phyloP scores from a whole-genome alignment of 2,113 vertebrate genomes.

The Apodemus speciosus region DNA sequence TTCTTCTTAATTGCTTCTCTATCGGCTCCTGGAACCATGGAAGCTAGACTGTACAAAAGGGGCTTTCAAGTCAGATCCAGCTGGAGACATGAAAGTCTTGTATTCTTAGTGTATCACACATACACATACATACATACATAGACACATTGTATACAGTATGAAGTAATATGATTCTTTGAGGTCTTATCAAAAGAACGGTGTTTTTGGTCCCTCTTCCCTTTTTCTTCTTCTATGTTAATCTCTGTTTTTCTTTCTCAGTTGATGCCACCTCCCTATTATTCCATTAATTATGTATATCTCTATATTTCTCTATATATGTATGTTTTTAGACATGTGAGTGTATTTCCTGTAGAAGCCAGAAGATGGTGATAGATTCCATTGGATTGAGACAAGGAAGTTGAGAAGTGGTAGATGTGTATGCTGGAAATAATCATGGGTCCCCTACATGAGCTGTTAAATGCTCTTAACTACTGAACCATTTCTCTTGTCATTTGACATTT shows the following conservation, averaged over 20 bases:
- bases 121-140: neutral
- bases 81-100: neutral
- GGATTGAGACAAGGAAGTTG: neutral
- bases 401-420: too few relatives aligned
- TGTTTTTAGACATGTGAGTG: neutral
- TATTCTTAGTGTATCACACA: neutral
- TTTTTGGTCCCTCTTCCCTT: neutral
- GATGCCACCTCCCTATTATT: too few relatives aligned
- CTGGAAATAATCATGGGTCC: neutral
- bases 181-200: neutral
- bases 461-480: too few relatives aligned
- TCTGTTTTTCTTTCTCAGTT: neutral
- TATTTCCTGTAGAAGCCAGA: neutral
- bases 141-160: too few relatives aligned
- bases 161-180: too few relatives aligned
- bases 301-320: neutral
- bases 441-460: neutral
- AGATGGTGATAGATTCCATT: neutral
- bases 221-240: neutral
- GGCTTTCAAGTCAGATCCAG: neutral
- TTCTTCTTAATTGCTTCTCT: neutral
- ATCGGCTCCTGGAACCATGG: neutral
- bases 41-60: neutral
- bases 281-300: neutral
- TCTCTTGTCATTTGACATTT: neutral